Conservation (phyloP, 1,140 invertebrate genomes). For the Doryteuthis pealeii region DNA sequence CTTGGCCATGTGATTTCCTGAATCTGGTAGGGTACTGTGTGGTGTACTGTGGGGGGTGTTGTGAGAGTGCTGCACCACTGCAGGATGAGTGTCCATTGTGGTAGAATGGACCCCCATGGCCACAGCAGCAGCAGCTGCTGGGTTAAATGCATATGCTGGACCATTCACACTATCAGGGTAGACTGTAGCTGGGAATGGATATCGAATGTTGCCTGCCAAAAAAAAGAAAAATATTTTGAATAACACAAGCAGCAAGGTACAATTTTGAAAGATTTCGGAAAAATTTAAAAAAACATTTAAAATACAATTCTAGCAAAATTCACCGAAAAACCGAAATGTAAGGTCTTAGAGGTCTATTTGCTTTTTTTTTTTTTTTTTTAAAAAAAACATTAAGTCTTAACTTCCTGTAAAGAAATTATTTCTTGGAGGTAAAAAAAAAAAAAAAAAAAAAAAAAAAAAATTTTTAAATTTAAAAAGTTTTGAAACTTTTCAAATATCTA, state of each 20-base stretch:
- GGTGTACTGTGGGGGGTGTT: conserved; percentile 39
- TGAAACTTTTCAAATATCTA: no score
- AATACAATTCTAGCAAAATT: background rate
- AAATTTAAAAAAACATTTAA: background rate
- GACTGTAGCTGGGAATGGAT: conserved; percentile 37
- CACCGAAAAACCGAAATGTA: background rate
- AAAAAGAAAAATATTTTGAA: conserved; percentile 22
- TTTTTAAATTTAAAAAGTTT: no score
- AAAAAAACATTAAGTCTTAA: no score
- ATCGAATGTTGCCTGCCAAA: conserved; percentile 30
- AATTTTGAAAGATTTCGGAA: conserved; percentile 7
- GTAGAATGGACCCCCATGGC: conserved; percentile 58
- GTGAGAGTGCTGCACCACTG: conserved; percentile 35
- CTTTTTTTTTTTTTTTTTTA: no score
- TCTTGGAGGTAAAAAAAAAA: no score
- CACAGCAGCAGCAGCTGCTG: conserved; percentile 36
- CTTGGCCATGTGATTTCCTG: conserved; percentile 56
- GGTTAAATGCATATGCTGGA: conserved; percentile 33
- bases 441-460: no score
- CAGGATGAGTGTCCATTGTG: conserved; percentile 51
- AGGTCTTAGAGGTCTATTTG: background rate
- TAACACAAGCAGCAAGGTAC: background rate
- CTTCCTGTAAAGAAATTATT: no score
- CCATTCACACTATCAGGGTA: conserved; percentile 57
- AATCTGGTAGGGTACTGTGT: conserved; percentile 52